phyloP scores from a whole-genome alignment of 1,140 invertebrate species.

The Luehdorfia chinensis region DNA sequence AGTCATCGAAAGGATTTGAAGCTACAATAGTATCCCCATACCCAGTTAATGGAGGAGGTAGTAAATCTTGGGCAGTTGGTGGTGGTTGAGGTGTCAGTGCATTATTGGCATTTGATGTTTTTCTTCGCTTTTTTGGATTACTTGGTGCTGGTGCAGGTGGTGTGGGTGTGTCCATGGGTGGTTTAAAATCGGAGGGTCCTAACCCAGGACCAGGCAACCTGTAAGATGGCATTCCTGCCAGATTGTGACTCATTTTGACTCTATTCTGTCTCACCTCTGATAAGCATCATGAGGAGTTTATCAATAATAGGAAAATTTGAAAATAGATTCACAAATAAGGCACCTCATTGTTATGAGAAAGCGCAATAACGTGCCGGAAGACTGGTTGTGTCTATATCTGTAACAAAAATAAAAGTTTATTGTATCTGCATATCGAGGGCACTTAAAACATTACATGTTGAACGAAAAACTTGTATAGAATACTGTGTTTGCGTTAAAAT shows the following conservation, averaged over 20 bases:
- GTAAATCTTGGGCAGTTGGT: conserved; percentile 83
- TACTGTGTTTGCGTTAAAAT: background rate
- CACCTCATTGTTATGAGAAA: conserved; percentile 68
- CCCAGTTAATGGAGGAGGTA: conserved; percentile 89
- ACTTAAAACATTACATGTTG: no score
- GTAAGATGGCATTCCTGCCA: conserved; percentile 82
- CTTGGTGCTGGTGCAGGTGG: conserved; percentile 78
- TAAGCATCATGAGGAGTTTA: conserved; percentile 52
- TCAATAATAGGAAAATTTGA: conserved; percentile 37
- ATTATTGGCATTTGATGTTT: conserved; percentile 80
- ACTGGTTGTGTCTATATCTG: conserved; percentile 71
- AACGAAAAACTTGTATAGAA: no score
- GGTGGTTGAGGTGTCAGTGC: conserved; percentile 78
- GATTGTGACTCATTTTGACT: conserved; percentile 81
- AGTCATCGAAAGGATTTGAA: conserved; percentile 97
- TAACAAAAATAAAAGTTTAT: conserved; percentile 57
- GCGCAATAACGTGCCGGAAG: conserved; percentile 64
- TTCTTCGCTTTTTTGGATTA: conserved; percentile 83
- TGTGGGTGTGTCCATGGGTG: conserved; percentile 78
- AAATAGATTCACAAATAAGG: conserved; percentile 55
- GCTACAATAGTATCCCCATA: conserved; percentile 96
- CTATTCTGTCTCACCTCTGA: conserved; percentile 59
- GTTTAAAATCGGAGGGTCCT: conserved; percentile 80
- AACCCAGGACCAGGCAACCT: conserved; percentile 81
- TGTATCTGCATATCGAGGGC: no score